Evolutionary conservation across 2,113 vertebrate genomes (phyloP).

Genomic region (Puntigrus tetrazona): DNA sequence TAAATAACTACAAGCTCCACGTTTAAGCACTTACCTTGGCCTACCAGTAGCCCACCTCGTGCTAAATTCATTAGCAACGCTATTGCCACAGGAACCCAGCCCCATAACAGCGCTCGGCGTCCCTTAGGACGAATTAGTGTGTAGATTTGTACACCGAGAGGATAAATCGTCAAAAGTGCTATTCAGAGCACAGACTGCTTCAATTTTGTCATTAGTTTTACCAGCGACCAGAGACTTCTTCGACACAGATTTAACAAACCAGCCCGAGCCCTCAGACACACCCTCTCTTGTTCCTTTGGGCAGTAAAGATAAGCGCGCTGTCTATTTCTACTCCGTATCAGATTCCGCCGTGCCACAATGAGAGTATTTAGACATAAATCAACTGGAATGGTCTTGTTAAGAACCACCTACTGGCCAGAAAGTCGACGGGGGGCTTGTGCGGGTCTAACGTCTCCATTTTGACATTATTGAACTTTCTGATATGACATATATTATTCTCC

Average conservation of each 20-base stretch:
- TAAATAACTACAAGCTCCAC: not conserved
- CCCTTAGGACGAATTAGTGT: conserved; percentile 70
- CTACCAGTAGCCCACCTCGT: conserved; percentile 6
- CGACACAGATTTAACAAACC: conserved; percentile 25
- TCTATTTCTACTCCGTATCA: conserved; percentile 45
- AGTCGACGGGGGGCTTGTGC: conserved; percentile 13
- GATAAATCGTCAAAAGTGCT: conserved; percentile 63
- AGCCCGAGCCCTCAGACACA: conserved; percentile 25
- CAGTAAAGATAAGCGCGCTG: conserved; percentile 46
- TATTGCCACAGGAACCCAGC: conserved; percentile 59
- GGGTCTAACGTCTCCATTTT: conserved; percentile 33
- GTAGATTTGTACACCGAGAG: conserved; percentile 61
- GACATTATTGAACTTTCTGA: conserved; percentile 25
- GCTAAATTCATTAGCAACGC: conserved; percentile 67
- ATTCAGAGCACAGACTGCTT: conserved; percentile 72
- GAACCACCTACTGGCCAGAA: conserved; percentile 29
- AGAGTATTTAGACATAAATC: conserved; percentile 52
- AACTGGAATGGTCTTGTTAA: conserved; percentile 32
- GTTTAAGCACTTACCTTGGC: not conserved
- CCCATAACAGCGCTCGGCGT: conserved; percentile 61
- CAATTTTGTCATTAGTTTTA: conserved; percentile 75
- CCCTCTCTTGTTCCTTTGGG: conserved; percentile 37
- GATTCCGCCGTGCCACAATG: conserved; percentile 32
- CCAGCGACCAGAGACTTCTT: conserved; percentile 50
- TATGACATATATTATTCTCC: conserved; percentile 46